Percentiles rank a stretch among this genome's conserved stretches.
Conservation (phyloP, 2,113 vertebrate species). For the Puffinus mauretanicus region DNA sequence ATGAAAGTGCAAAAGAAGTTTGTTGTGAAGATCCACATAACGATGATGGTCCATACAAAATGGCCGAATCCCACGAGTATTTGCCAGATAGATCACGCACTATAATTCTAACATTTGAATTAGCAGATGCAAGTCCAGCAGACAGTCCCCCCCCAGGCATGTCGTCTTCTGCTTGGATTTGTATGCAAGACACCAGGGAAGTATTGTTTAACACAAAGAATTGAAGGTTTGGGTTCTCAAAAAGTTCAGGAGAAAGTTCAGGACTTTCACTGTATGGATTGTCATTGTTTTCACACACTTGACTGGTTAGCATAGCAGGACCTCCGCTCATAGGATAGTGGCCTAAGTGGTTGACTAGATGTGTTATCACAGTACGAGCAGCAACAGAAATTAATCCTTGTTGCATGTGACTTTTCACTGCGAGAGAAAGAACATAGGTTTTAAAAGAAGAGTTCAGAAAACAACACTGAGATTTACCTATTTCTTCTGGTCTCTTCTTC, state of each 20-base stretch:
- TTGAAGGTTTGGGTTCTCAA: constrained; percentile 95
- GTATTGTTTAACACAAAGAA: constrained; percentile 94
- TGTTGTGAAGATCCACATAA: constrained; percentile 72
- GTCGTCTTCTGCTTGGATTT: constrained; percentile 90
- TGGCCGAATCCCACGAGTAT: constrained; percentile 96
- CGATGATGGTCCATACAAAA: constrained; percentile 90
- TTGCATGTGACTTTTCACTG: constrained; percentile 94
- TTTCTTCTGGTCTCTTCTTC: background rate
- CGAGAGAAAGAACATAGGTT: constrained; percentile 36
- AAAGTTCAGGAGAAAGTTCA: constrained; percentile 94
- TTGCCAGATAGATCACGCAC: constrained; percentile 96
- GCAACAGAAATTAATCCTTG: constrained; percentile 96
- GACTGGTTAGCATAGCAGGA: constrained; percentile 94
- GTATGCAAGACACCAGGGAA: constrained; percentile 86
- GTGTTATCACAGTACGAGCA: constrained; percentile 96
- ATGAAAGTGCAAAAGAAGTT: constrained; percentile 67
- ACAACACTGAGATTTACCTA: background rate
- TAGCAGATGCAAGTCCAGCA: constrained; percentile 89
- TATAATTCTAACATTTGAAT: constrained; percentile 91
- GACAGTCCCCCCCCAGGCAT: constrained; percentile 92
- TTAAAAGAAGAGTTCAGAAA: constrained; percentile 10
- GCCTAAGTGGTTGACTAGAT: constrained; percentile 95
- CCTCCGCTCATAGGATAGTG: constrained; percentile 98
- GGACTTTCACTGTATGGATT: constrained; percentile 92
- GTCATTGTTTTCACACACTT: constrained; percentile 97